phyloP scores from a whole-genome alignment of 2,797 vertebrate species.

The Onychomys leucogaster region DNA sequence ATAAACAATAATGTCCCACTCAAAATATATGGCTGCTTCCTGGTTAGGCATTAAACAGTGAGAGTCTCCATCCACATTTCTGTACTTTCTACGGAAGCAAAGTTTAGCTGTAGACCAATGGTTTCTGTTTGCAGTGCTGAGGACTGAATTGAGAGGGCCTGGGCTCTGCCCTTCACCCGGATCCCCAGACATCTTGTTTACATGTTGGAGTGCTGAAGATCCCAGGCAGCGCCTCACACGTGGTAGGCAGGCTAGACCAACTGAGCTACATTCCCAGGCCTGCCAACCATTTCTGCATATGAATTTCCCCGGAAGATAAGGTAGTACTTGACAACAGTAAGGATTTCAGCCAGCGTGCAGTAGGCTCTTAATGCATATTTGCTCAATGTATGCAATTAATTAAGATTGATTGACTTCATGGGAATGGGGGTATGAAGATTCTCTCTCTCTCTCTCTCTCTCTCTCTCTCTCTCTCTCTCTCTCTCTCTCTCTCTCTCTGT shows the following conservation, averaged over 20 bases:
- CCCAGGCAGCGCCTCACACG: background rate
- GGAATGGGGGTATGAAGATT: background rate
- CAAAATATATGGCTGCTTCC: background rate
- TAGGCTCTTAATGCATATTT: conserved; percentile 25
- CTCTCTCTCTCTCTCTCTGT: too few species aligned
- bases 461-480: too few species aligned
- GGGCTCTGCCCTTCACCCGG: too few species aligned
- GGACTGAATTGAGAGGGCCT: background rate
- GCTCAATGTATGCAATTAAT: background rate
- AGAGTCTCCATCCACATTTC: background rate
- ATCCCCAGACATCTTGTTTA: background rate
- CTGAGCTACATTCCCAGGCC: background rate
- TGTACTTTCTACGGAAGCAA: background rate
- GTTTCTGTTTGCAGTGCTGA: background rate
- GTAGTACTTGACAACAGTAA: background rate
- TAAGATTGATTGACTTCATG: conserved; percentile 7
- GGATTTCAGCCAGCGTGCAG: background rate
- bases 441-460: background rate
- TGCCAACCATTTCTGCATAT: background rate
- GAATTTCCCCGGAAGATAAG: background rate
- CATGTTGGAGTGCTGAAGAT: background rate
- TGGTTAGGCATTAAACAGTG: background rate
- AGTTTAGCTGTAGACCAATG: background rate
- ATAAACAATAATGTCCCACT: conserved; percentile 42
- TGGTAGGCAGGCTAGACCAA: background rate